Evolutionary conservation across 2,113 vertebrate genomes (phyloP), one percentile per base, ranked within the genome.

Genomic region (Podarcis cretensis): DNA sequence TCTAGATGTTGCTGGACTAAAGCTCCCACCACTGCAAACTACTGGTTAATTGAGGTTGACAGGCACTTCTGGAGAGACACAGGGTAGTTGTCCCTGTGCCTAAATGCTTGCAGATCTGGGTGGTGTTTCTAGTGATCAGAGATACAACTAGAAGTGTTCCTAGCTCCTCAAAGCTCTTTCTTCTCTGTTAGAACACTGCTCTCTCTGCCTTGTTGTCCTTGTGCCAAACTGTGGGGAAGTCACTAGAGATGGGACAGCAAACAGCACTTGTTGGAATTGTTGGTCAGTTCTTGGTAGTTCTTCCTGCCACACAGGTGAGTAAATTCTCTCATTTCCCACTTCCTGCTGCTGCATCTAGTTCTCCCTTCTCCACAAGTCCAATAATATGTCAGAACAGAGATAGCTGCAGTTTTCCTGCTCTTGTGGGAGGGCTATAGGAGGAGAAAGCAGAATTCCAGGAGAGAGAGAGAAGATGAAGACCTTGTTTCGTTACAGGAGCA

Each of bases 271-370:
- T 91, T 77, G 97, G 90, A 91, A 83, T 97, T 7, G 85, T 97
- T 68, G 89, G 95, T 82, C 97, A 97, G 89, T 95, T 99, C n/a
- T 98, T 98, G 98, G 87, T 92, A 84, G 94, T 95, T 87, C 96
- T 99, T 89, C 96, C 95, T 89, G 89, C 95, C 78, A 95, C 96
- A 10, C 98, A 98, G 98, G 98, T 99, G 91, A 97, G 94, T 89
- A 83, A 83, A 78, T 74, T 77, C 87, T 4, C 21, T 75, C 9
- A 35, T 83, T 18, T 30, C 30, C 6, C 32, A 73, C 35, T 40
- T 35, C 3, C 65, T 85, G 73, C 7, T n/a, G 35, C 37, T 43
- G 43, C 16, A 48, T 43, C 9, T 66, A n/a, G 27, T 20, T 16
- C 23, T 75, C 10, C 35, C 2, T 78, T 65, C 35, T 37, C 35